Evolutionary conservation across 2,113 vertebrate species (phyloP).

Genomic region (Panurus biarmicus): DNA sequence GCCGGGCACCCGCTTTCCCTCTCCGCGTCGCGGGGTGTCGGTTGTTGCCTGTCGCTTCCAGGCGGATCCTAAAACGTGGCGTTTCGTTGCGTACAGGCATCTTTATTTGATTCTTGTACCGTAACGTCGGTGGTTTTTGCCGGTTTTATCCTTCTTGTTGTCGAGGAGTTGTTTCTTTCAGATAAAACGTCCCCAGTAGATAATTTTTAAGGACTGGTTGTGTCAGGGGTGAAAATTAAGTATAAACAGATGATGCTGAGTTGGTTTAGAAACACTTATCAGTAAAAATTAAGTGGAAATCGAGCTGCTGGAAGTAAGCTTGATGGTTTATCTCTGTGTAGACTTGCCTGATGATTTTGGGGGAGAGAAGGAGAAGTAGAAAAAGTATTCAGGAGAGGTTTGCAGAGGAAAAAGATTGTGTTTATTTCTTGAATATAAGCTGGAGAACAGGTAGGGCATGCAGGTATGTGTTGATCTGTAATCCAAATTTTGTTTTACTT

Average conservation of each 20-base stretch:
- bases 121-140: neutral
- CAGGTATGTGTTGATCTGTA: neutral
- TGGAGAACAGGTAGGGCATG: neutral
- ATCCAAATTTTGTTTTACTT: neutral
- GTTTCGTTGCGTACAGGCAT: neutral
- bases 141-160: neutral
- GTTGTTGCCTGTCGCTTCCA: neutral
- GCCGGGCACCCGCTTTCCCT: neutral
- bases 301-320: neutral
- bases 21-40: neutral
- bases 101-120: fast-evolving
- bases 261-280: neutral
- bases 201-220: neutral
- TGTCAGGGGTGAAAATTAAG: neutral
- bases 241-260: neutral
- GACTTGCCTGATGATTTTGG: neutral
- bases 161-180: neutral
- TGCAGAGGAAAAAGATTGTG: neutral
- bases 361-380: neutral
- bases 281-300: neutral
- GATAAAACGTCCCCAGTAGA: neutral
- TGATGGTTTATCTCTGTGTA: neutral
- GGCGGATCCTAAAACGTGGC: neutral
- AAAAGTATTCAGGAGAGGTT: neutral
- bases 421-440: neutral